Evolutionary conservation across 1,140 invertebrate species (phyloP).

Genomic region (Zaprionus taronus): DNA sequence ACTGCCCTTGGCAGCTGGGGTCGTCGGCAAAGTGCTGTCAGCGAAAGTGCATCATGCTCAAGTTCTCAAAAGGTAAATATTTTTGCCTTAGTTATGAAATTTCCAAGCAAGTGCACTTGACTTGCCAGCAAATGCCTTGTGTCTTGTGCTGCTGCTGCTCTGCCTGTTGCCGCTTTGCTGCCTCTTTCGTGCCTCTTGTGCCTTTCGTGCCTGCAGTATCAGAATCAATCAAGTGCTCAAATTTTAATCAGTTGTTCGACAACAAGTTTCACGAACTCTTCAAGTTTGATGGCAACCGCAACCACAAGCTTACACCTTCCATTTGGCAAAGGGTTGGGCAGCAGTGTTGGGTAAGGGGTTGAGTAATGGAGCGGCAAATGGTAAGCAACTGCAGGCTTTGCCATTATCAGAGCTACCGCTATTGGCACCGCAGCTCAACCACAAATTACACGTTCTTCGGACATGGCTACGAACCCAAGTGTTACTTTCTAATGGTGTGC

Average conservation of each 20-base stretch:
- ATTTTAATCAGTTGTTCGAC: slow-evolving; percentile 76
- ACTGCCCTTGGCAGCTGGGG: slow-evolving; percentile 5
- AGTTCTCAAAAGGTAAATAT: slow-evolving; percentile 78
- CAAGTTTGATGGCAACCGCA: slow-evolving; percentile 65
- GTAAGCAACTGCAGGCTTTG: background rate
- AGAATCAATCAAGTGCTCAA: slow-evolving; percentile 76
- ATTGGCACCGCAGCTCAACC: slow-evolving; percentile 59
- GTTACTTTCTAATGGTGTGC: slow-evolving; percentile 1
- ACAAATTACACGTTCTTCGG: slow-evolving; percentile 65
- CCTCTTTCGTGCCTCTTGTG: slow-evolving; percentile 26
- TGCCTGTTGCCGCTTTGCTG: no score
- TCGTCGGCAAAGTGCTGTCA: slow-evolving; percentile 21
- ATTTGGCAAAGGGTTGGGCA: background rate
- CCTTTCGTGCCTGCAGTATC: slow-evolving; percentile 33
- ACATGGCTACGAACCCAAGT: slow-evolving; percentile 20
- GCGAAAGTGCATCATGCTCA: slow-evolving; percentile 51
- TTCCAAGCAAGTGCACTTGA: slow-evolving; percentile 52
- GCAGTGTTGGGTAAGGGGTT: background rate
- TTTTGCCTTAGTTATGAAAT: slow-evolving; percentile 78
- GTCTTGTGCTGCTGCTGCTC: slow-evolving; percentile 24
- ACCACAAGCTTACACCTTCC: slow-evolving; percentile 6
- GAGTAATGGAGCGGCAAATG: background rate
- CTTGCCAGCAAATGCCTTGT: slow-evolving; percentile 15
- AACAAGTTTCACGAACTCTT: slow-evolving; percentile 64
- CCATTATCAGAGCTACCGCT: slow-evolving; percentile 28